Evolutionary conservation across 35 echinoderm and acorn worm species (phyloP).

Genomic region (Acanthaster planci): DNA sequence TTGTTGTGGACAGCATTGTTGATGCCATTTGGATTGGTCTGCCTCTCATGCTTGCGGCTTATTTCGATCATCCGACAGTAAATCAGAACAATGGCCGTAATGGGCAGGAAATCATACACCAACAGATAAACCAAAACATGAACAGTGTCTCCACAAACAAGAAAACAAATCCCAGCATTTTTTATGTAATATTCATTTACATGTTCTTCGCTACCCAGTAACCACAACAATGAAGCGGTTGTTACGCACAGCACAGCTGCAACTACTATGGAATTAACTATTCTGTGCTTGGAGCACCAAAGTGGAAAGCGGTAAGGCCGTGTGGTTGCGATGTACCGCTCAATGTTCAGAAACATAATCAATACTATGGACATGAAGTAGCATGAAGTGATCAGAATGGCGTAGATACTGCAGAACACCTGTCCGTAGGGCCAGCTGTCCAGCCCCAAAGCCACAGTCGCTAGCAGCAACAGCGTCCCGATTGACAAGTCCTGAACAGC

Average conservation of each 20-base stretch:
- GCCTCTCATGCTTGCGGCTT: not conserved
- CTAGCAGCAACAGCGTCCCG: not conserved
- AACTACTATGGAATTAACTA: not conserved
- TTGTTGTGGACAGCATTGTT: not conserved
- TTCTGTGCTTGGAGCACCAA: not conserved
- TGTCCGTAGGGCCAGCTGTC: not conserved
- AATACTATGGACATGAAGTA: not conserved
- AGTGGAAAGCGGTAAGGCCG: not conserved
- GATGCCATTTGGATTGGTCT: not conserved
- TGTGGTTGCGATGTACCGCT: not conserved
- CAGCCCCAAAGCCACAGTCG: not conserved
- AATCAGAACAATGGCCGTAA: not conserved
- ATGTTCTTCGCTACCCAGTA: not conserved
- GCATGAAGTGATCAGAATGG: not conserved
- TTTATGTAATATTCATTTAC: not conserved
- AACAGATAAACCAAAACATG: not conserved
- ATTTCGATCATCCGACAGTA: constrained; percentile 3
- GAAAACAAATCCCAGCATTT: not conserved
- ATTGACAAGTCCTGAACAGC: not conserved
- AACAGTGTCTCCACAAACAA: not conserved
- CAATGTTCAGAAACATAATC: not conserved
- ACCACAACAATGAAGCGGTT: no score
- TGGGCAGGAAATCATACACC: not conserved
- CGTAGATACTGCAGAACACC: not conserved
- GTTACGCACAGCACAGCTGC: not conserved